Evolutionary conservation across 2,888 invertebrate genomes (phyloP), one percentile per base, ranked within the genome.

Genomic region (Ypsolopha sequella): DNA sequence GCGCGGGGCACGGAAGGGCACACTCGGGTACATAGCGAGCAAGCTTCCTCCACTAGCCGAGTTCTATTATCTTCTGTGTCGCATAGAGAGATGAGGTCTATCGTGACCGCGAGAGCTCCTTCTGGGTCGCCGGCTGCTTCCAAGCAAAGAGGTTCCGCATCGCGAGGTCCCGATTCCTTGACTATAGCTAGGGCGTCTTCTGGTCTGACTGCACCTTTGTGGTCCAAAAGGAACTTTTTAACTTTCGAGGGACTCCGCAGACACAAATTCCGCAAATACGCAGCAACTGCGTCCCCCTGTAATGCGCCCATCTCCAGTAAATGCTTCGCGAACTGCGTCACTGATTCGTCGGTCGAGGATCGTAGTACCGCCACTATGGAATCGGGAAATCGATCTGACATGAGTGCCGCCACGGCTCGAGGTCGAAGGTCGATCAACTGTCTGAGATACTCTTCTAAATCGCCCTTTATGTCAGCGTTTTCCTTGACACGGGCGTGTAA

Each of bases 121-220:
- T 61, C 58, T 43, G 73, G 65, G 58, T 86, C 87, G 24, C 87
- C 86, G 44, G 66, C 65, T 36, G 80, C 77, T 60, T 86, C 87
- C 38, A 86, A 67, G 53, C 85, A 84, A 24, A 57, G 51, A 24
- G 86, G 75, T 60, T 78, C 84, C 6, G 84, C 84, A 24, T 73
- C 72, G 11, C 53, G 54, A 6, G 72, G 70, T 1, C 72, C 74
- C 41, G 64, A 59, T 52, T 71, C 72, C 35, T 68, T 69, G 41
- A 85, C 71, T 11, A 73, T 63, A 6, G 59, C 58, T 13, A 86
- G 62, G 36, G 86, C 84, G 13, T 78, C 76, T 58, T 86, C 86
- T 9, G 86, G 87, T 0, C 79, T 68, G 7, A 86, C 68, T 36
- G 71, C 56, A 6, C 82, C 79, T 6, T 71, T 63, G 51, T 80